phyloP scores from a whole-genome alignment of 2,888 invertebrate species.

The Tetragnatha montana region DNA sequence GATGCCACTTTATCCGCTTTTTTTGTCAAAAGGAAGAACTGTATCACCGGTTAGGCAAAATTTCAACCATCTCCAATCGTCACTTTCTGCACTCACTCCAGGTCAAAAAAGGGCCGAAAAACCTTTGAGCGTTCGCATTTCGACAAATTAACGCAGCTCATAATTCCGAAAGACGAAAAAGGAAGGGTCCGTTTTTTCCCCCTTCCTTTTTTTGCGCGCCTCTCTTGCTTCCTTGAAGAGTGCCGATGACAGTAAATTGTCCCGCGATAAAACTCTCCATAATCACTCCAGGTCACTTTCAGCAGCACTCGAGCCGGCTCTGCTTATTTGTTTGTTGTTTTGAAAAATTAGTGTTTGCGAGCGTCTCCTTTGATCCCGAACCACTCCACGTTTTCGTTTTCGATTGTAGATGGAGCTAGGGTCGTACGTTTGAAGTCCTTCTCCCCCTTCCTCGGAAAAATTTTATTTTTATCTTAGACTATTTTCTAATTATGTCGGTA shows the following conservation, averaged over 20 bases:
- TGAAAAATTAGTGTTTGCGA: conserved; percentile 55
- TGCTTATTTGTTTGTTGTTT: conserved; percentile 59
- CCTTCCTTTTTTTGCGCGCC: conserved; percentile 9
- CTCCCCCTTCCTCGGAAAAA: conserved; percentile 28
- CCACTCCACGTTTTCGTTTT: conserved; percentile 60
- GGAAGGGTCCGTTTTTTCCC: conserved; percentile 21
- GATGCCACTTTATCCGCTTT: not conserved
- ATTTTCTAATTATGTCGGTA: conserved; percentile 70
- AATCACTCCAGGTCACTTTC: conserved; percentile 69
- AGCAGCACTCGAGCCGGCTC: conserved; percentile 50
- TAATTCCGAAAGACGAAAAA: conserved; percentile 44
- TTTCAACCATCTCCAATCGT: conserved; percentile 29
- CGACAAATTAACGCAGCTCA: conserved; percentile 45
- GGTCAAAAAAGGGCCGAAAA: not conserved
- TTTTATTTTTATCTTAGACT: conserved; percentile 68
- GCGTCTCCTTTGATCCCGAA: conserved; percentile 53
- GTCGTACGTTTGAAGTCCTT: conserved; percentile 66
- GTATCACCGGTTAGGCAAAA: conserved; percentile 9
- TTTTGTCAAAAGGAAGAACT: conserved; percentile 1
- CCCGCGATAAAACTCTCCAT: conserved; percentile 58
- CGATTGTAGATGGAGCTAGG: conserved; percentile 68
- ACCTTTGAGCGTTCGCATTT: conserved; percentile 43
- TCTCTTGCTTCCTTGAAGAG: conserved; percentile 37
- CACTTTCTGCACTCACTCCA: conserved; percentile 30
- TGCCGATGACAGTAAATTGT: conserved; percentile 66